Conservation (phyloP, 2,113 vertebrate genomes). For the Colaptes auratus region DNA sequence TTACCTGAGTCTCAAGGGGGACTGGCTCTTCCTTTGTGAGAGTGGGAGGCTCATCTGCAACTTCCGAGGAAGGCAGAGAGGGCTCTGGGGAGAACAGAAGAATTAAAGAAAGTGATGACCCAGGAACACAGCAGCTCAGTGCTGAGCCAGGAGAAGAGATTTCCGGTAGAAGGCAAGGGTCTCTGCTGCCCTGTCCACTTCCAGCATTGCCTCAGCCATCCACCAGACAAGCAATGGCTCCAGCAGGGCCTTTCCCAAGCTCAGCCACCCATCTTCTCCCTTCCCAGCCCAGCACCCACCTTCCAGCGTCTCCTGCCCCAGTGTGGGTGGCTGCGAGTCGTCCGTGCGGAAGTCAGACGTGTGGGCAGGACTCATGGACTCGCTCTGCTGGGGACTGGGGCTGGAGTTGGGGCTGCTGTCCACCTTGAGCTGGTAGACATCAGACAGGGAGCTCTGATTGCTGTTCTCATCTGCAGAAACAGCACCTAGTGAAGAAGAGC, state of each 20-base stretch:
- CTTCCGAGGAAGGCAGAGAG: slow-evolving; percentile 86
- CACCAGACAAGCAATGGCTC: rapidly evolving
- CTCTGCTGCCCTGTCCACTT: neutral
- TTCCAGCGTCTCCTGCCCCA: slow-evolving; percentile 94
- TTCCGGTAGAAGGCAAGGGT: neutral
- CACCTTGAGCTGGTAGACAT: slow-evolving; percentile 92
- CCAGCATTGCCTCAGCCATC: neutral
- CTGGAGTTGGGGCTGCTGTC: slow-evolving; percentile 93
- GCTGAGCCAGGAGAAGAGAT: neutral
- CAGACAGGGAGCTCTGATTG: slow-evolving; percentile 96
- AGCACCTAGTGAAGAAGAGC: slow-evolving; percentile 55
- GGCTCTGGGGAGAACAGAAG: slow-evolving; percentile 78
- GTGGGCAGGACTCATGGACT: slow-evolving; percentile 89
- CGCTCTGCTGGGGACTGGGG: slow-evolving; percentile 92
- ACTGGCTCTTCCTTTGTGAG: slow-evolving; percentile 95
- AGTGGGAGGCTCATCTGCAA: slow-evolving; percentile 95
- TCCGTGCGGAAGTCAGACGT: slow-evolving; percentile 87
- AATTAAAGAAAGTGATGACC: neutral
- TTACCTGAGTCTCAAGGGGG: slow-evolving; percentile 82
- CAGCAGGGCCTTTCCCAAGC: neutral
- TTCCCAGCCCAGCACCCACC: slow-evolving; percentile 72
- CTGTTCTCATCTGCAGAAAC: slow-evolving; percentile 92
- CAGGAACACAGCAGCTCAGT: neutral
- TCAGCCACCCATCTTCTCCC: neutral
- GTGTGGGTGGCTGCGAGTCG: slow-evolving; percentile 93